Evolutionary conservation across 2,113 vertebrate species (phyloP).

Genomic region (Alces alces): DNA sequence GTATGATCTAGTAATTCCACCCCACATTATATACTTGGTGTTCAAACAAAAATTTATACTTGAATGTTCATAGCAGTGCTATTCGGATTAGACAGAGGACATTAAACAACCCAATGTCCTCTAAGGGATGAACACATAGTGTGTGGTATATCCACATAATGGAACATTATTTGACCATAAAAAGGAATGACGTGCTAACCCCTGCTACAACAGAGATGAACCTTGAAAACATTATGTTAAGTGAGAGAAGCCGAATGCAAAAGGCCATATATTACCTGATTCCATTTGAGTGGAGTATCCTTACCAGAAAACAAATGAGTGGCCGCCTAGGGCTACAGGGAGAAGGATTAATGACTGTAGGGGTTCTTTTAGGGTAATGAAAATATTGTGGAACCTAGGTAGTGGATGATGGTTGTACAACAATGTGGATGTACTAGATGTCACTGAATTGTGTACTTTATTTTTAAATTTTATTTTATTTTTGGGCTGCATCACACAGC

Average conservation of each 20-base stretch:
- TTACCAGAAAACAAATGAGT: neutral
- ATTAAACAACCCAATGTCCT: neutral
- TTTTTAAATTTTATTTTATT: neutral
- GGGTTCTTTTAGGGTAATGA: neutral
- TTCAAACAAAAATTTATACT: neutral
- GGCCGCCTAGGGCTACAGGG: too few relatives aligned
- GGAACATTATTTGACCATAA: neutral
- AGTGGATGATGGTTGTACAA: neutral
- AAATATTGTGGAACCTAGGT: neutral
- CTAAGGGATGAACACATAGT: neutral
- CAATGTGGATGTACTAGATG: too few relatives aligned
- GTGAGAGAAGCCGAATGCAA: neutral
- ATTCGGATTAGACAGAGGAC: neutral
- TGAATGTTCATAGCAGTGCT: rapidly evolving
- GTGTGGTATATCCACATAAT: neutral
- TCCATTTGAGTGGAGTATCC: neutral
- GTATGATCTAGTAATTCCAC: neutral
- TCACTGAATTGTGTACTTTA: neutral
- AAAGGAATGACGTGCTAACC: neutral
- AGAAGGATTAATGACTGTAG: neutral
- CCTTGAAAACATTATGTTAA: neutral
- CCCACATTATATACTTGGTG: neutral
- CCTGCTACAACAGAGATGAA: neutral
- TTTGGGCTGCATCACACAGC: neutral
- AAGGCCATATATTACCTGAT: neutral